Conservation (phyloP, 2,797 vertebrate genomes). For the Lepus townsendii region DNA sequence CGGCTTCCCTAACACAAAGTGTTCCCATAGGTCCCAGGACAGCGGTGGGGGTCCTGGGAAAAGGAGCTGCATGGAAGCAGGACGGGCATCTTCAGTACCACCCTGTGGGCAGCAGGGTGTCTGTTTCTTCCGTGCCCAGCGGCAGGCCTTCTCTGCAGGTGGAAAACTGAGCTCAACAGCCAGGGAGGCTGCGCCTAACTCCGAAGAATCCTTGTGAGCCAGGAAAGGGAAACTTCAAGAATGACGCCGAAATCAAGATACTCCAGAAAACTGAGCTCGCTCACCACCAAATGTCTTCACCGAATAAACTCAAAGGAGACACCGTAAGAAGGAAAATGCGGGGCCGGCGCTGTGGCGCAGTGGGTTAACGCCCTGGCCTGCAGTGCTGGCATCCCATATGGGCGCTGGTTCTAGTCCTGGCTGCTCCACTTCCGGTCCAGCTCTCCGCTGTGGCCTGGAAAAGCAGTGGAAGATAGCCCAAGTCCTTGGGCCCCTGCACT, state of each 20-base stretch:
- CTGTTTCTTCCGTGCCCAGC: not conserved
- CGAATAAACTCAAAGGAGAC: constrained; percentile 22
- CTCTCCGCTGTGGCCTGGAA: no score
- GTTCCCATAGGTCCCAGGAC: not conserved
- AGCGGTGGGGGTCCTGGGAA: not conserved
- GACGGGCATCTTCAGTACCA: not conserved
- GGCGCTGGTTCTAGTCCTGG: no score
- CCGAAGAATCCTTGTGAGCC: not conserved
- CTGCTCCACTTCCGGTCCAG: no score
- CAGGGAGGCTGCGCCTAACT: not conserved
- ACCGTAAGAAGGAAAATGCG: not conserved
- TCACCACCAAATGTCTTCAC: not conserved
- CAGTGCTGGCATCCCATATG: no score
- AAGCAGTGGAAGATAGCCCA: no score
- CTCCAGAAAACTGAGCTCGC: not conserved
- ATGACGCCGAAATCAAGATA: not conserved
- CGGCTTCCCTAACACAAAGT: not conserved
- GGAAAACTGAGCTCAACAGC: not conserved
- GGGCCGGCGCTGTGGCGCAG: no score
- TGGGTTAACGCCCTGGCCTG: no score
- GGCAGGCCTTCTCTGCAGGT: not conserved
- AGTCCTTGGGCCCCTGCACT: no score
- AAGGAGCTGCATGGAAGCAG: not conserved
- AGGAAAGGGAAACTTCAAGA: constrained; percentile 27
- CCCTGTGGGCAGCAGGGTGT: not conserved